Evolutionary conservation across 2,797 vertebrate genomes (phyloP).

Genomic region (Fistularia tabacaria): DNA sequence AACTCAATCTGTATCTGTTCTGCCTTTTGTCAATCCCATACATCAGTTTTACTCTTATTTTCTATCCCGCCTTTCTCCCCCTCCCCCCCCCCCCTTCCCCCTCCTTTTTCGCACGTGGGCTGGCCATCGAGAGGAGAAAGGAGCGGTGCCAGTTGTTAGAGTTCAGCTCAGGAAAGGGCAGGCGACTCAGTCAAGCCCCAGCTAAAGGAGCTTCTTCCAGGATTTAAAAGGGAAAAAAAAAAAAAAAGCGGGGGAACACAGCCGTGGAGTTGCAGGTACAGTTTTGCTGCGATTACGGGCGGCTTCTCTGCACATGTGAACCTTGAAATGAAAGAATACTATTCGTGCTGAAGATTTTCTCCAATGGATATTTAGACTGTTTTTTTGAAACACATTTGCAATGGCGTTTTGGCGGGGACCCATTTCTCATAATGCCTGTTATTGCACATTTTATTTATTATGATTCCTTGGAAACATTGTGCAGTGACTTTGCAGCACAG

Average conservation of each 20-base stretch:
- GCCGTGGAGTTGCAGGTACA: conserved; percentile 48
- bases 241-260: not conserved
- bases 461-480: too few species aligned
- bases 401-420: too few species aligned
- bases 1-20: conserved; percentile 58
- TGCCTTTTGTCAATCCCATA: conserved; percentile 34
- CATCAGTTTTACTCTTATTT: conserved; percentile 23
- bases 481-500: too few species aligned
- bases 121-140: conserved; percentile 39
- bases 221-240: conserved; percentile 35
- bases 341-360: too few species aligned
- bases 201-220: conserved; percentile 36
- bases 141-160: conserved; percentile 55
- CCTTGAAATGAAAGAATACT: too few species aligned
- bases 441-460: too few species aligned
- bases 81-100: conserved; percentile 36
- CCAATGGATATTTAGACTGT: too few species aligned
- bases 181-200: conserved; percentile 33
- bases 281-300: conserved; percentile 2
- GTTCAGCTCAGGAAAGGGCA: conserved; percentile 21
- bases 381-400: too few species aligned
- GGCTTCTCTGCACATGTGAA: too few species aligned
- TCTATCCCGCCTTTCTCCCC: not conserved
- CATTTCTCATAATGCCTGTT: too few species aligned
- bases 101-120: conserved; percentile 61